These are phyloP conservation scores for Idris sp. DNA, from an alignment of 1,140 invertebrate species.

Conservation along the genomic window DNA sequence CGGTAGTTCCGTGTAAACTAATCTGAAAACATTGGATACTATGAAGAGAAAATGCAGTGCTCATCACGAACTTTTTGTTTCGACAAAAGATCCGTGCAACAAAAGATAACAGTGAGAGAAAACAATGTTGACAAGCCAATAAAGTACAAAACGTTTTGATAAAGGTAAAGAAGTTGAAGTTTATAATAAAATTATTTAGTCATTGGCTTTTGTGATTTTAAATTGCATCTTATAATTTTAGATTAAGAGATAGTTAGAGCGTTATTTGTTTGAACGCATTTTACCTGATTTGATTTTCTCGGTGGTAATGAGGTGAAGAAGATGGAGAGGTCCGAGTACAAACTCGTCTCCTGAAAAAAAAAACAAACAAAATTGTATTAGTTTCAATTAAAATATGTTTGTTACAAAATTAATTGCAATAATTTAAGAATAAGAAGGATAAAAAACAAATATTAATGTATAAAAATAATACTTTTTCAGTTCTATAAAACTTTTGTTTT, in stretches of 20 bases:
- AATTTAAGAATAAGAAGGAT: too few species aligned
- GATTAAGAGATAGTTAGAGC: slow-evolving; percentile 2
- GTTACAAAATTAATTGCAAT: too few species aligned
- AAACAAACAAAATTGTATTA: not conserved
- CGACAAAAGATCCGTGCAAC: slow-evolving; percentile 6
- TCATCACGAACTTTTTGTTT: not conserved
- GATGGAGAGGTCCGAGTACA: slow-evolving; percentile 62
- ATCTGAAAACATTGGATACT: slow-evolving; percentile 55
- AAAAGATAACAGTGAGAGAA: slow-evolving; percentile 6
- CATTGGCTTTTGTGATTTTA: slow-evolving; percentile 1
- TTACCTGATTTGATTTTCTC: slow-evolving; percentile 68
- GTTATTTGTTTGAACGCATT: too few species aligned
- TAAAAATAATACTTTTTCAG: too few species aligned
- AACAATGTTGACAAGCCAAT: slow-evolving; percentile 2
- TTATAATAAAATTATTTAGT: slow-evolving; percentile 2
- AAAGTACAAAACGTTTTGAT: too few species aligned
- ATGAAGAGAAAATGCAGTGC: slow-evolving; percentile 7
- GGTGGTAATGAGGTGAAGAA: slow-evolving; percentile 61
- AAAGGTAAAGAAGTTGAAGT: too few species aligned
- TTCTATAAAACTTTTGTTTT: too few species aligned
- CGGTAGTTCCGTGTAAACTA: slow-evolving; percentile 69
- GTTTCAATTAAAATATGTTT: not conserved
- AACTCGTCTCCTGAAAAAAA: slow-evolving; percentile 68
- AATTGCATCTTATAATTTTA: slow-evolving; percentile 22
- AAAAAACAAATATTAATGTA: too few species aligned